Evolutionary conservation across 2,797 vertebrate genomes (phyloP).

Genomic region (Hoplostethus mediterraneus): DNA sequence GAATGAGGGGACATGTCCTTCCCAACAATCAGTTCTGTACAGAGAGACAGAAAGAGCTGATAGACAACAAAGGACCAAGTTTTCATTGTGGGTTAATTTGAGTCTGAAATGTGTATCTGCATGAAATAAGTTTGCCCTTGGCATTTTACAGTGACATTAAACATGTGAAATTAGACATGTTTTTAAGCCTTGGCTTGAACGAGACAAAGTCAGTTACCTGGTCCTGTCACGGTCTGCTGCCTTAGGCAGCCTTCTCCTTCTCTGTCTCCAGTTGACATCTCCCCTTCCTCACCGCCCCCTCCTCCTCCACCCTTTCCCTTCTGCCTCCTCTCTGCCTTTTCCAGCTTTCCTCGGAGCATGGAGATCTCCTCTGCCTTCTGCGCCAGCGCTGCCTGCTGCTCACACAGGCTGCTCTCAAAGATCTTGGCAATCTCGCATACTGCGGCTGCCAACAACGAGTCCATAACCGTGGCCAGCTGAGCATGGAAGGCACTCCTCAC

Average conservation of each 20-base stretch:
- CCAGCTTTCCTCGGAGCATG: conserved; percentile 73
- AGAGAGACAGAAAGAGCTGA: neutral
- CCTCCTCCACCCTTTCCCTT: conserved; percentile 54
- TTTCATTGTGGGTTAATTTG: neutral
- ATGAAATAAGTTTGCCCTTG: neutral
- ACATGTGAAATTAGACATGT: neutral
- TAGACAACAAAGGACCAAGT: neutral
- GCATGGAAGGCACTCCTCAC: conserved; percentile 77
- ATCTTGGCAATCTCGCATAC: conserved; percentile 84
- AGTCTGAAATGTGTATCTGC: neutral
- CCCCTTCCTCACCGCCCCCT: conserved; percentile 47
- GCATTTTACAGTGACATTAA: neutral
- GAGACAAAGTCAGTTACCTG: conserved; percentile 51
- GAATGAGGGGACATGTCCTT: conserved; percentile 48
- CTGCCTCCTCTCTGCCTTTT: conserved; percentile 73
- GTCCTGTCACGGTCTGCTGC: conserved; percentile 45
- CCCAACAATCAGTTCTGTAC: conserved; percentile 44
- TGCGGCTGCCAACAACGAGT: conserved; percentile 79
- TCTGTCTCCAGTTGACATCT: conserved; percentile 46
- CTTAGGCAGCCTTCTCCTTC: conserved; percentile 40
- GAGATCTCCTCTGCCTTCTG: conserved; percentile 76
- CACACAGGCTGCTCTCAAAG: conserved; percentile 81
- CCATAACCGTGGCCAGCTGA: conserved; percentile 82
- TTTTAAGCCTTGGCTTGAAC: neutral
- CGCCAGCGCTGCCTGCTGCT: conserved; percentile 79